These are phyloP conservation scores for Helicoverpa zea DNA, from an alignment of 1,140 invertebrate species.

Conservation along the genomic window DNA sequence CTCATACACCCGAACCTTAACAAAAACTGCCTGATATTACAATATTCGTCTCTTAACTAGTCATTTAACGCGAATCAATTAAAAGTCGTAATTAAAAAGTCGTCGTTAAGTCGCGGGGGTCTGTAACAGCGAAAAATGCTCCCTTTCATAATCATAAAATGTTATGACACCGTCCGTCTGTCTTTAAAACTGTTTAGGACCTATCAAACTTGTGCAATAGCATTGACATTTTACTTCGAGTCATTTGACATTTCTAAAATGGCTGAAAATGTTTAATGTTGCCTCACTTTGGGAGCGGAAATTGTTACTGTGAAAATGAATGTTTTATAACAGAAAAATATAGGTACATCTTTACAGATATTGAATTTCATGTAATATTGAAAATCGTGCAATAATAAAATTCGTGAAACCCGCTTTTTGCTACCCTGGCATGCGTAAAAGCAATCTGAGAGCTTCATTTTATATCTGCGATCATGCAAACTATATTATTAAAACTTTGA, in stretches of 20 bases:
- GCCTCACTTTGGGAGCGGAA: background rate
- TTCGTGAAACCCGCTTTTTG: too few species aligned
- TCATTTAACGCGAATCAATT: slow-evolving; percentile 45
- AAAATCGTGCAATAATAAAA: too few species aligned
- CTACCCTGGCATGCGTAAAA: too few species aligned
- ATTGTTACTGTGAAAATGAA: too few species aligned
- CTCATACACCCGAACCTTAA: background rate
- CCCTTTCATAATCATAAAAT: slow-evolving; percentile 34
- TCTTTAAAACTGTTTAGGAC: slow-evolving; percentile 23
- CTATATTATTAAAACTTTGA: too few species aligned
- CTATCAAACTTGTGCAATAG: slow-evolving; percentile 22
- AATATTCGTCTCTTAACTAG: slow-evolving; percentile 22
- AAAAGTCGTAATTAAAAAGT: slow-evolving; percentile 44
- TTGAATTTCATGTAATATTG: too few species aligned
- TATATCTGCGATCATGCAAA: too few species aligned
- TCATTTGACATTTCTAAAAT: background rate
- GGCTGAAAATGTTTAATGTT: background rate
- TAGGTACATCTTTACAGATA: too few species aligned
- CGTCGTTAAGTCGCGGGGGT: slow-evolving; percentile 26
- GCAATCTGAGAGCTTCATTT: too few species aligned
- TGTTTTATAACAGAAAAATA: too few species aligned
- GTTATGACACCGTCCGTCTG: slow-evolving; percentile 7
- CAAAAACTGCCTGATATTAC: slow-evolving; percentile 29
- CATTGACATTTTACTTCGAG: slow-evolving; percentile 4
- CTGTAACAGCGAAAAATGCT: slow-evolving; percentile 20